Percentiles rank a stretch among this genome's conserved stretches.
phyloP scores from a whole-genome alignment of 2,888 invertebrate species.

The Tuta absoluta region DNA sequence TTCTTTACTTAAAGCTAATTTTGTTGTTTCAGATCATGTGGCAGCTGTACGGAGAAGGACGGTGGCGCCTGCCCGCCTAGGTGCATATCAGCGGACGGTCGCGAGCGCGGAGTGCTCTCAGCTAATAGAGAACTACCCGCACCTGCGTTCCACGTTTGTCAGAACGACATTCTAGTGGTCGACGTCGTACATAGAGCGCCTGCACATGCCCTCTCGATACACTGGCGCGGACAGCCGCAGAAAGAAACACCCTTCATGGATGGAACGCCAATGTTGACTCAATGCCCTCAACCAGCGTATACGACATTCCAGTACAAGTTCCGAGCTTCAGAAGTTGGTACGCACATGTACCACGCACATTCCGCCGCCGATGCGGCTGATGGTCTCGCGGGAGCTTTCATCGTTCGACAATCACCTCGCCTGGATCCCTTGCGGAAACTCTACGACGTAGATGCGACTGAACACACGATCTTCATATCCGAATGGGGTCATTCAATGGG shows the following conservation, averaged over 20 bases:
- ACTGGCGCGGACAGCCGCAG: slow-evolving; percentile 90
- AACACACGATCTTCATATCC: slow-evolving; percentile 85
- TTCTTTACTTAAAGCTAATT: slow-evolving; percentile 19
- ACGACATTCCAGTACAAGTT: slow-evolving; percentile 90
- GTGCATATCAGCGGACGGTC: slow-evolving; percentile 85
- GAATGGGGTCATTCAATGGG: slow-evolving; percentile 85
- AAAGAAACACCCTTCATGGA: slow-evolving; percentile 88
- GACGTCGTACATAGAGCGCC: slow-evolving; percentile 88
- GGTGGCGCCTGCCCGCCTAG: slow-evolving; percentile 81
- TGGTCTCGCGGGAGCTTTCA: slow-evolving; percentile 86
- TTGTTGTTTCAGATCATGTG: slow-evolving; percentile 79
- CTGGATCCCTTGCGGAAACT: slow-evolving; percentile 81
- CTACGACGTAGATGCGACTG: slow-evolving; percentile 86
- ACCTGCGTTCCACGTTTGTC: slow-evolving; percentile 84
- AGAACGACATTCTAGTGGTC: slow-evolving; percentile 88
- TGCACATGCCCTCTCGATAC: slow-evolving; percentile 86
- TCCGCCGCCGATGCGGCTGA: slow-evolving; percentile 85
- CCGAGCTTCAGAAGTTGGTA: slow-evolving; percentile 85
- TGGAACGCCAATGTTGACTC: slow-evolving; percentile 88
- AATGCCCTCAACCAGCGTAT: slow-evolving; percentile 87
- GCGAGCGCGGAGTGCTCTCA: slow-evolving; percentile 83
- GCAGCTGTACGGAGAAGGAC: slow-evolving; percentile 83
- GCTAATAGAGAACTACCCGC: slow-evolving; percentile 85
- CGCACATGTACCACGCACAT: slow-evolving; percentile 88
- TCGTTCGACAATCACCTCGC: slow-evolving; percentile 84